These are phyloP conservation scores for Actenoides lindsayi DNA, from an alignment of 2,113 vertebrate species.

Conservation along the genomic window DNA sequence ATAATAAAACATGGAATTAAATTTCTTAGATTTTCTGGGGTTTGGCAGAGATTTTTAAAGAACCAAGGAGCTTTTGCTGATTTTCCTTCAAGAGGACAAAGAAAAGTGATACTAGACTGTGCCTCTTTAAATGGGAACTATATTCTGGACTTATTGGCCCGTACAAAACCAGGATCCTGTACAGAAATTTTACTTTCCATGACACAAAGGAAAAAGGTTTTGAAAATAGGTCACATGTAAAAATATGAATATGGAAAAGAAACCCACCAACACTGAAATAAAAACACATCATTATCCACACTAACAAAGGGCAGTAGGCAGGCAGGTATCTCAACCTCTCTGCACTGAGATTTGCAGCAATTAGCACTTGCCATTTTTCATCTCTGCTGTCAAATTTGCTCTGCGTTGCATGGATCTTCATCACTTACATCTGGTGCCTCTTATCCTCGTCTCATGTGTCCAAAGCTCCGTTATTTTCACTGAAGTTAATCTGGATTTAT, in stretches of 20 bases:
- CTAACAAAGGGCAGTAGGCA: not conserved
- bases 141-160: not conserved
- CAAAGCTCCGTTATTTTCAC: not conserved
- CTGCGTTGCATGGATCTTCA: not conserved
- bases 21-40: not conserved
- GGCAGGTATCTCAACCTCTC: not conserved
- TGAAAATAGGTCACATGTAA: not conserved
- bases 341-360: not conserved
- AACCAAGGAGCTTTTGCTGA: not conserved
- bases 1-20: not conserved
- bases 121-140: not conserved
- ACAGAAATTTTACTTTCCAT: not conserved
- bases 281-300: not conserved
- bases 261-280: not conserved
- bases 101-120: not conserved
- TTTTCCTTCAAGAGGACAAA: not conserved
- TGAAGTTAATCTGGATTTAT: not conserved
- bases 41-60: not conserved
- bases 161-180: not conserved
- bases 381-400: not conserved
- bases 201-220: not conserved
- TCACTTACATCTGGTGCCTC: no score
- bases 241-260: not conserved
- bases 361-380: not conserved
- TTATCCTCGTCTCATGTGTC: no score